phyloP scores from a whole-genome alignment of 2,113 vertebrate species.

The Ondatra zibethicus region DNA sequence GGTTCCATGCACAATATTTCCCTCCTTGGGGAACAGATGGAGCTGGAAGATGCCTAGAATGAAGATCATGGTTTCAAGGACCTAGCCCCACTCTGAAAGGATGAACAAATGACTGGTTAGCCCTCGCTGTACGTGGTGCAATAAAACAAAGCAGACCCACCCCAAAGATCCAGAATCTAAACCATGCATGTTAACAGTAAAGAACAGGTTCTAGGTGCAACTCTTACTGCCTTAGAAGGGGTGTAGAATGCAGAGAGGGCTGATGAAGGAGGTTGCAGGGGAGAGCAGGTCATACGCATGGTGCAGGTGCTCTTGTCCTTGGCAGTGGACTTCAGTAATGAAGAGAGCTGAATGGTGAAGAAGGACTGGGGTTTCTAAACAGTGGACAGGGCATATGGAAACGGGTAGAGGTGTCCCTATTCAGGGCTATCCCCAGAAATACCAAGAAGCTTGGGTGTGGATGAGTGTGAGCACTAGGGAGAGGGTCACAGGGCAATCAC shows the following conservation, averaged over 20 bases:
- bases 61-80: background rate
- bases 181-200: fast-evolving
- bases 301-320: background rate
- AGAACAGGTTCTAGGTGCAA: no score
- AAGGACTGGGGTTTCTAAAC: background rate
- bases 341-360: fast-evolving
- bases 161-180: background rate
- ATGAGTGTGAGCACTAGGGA: background rate
- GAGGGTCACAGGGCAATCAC: background rate
- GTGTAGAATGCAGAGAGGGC: background rate
- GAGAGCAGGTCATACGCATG: background rate
- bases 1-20: no score
- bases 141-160: background rate
- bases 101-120: background rate
- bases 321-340: background rate
- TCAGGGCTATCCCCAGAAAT: background rate
- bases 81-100: no score
- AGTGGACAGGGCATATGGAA: fast-evolving
- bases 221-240: background rate
- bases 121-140: background rate
- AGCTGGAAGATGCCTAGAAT: background rate
- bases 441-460: no score
- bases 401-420: background rate
- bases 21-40: background rate
- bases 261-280: fast-evolving